Conservation (phyloP, 2,113 vertebrate species). For the Taurulus bubalis region DNA sequence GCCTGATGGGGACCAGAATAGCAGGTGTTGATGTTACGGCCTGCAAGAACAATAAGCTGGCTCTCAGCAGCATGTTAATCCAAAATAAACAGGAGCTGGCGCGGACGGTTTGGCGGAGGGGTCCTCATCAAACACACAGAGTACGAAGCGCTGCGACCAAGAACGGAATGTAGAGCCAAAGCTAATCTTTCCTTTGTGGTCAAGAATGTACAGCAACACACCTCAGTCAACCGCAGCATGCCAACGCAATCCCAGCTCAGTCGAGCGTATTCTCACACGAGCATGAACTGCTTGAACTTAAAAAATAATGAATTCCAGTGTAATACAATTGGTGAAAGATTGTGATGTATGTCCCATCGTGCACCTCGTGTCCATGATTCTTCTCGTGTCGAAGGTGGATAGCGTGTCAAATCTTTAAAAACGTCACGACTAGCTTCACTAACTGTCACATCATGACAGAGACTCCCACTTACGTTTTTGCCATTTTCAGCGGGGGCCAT, state of each 20-base stretch:
- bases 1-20: conserved; percentile 74
- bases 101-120: conserved; percentile 82
- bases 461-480: conserved; percentile 62
- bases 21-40: conserved; percentile 76
- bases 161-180: conserved; percentile 49
- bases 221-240: conserved; percentile 15
- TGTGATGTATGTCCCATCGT: neutral
- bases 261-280: neutral
- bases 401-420: conserved; percentile 33
- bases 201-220: conserved; percentile 47
- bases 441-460: conserved; percentile 48
- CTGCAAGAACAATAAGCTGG: conserved; percentile 83
- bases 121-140: conserved; percentile 62
- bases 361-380: neutral
- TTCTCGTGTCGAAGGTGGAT: conserved; percentile 30
- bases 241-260: conserved; percentile 2
- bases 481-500: conserved; percentile 64
- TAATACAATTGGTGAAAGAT: neutral
- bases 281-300: neutral
- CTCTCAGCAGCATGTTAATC: conserved; percentile 90
- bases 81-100: conserved; percentile 87
- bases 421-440: conserved; percentile 49
- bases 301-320: neutral
- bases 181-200: conserved; percentile 51
- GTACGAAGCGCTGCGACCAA: conserved; percentile 38